Conservation (phyloP, 2,888 invertebrate species). For the Yponomeuta plumbellus region DNA sequence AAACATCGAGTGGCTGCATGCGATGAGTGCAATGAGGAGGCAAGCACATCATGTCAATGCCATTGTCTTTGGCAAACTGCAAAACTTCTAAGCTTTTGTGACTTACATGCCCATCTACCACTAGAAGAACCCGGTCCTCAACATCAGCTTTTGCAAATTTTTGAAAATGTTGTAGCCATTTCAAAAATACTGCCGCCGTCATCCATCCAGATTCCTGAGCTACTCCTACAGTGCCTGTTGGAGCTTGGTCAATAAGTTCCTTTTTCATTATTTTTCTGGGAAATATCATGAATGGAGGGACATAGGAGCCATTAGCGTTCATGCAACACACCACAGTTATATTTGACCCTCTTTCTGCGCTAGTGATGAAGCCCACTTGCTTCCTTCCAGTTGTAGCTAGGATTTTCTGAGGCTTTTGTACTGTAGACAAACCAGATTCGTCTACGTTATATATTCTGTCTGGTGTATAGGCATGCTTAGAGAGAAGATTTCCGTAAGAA, state of each 20-base stretch:
- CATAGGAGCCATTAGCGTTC: constrained; percentile 29
- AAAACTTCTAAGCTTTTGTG: constrained; percentile 26
- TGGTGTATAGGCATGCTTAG: constrained; percentile 23
- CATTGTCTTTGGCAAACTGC: constrained; percentile 31
- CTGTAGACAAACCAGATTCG: constrained; percentile 48
- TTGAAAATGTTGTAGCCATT: no score
- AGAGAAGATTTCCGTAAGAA: not conserved
- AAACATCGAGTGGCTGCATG: constrained; percentile 34
- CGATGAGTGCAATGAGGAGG: constrained; percentile 34
- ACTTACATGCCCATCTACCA: constrained; percentile 32
- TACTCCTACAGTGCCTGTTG: no score
- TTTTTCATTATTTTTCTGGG: constrained; percentile 34
- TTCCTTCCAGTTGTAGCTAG: constrained; percentile 39
- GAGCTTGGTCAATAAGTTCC: no score
- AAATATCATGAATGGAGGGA: constrained; percentile 44
- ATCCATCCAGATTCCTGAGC: no score
- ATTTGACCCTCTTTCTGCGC: constrained; percentile 44
- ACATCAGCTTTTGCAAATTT: no score
- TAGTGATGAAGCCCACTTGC: constrained; percentile 44
- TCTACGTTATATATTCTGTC: constrained; percentile 43
- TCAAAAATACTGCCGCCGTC: no score
- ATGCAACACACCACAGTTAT: constrained; percentile 40
- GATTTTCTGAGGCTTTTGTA: constrained; percentile 35
- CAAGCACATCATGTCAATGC: constrained; percentile 36
- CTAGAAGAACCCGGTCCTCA: constrained; percentile 33